Percentiles rank a stretch among this genome's conserved stretches.
Evolutionary conservation across 2,113 vertebrate species (phyloP).

Genomic region (Dromiciops gliroides): DNA sequence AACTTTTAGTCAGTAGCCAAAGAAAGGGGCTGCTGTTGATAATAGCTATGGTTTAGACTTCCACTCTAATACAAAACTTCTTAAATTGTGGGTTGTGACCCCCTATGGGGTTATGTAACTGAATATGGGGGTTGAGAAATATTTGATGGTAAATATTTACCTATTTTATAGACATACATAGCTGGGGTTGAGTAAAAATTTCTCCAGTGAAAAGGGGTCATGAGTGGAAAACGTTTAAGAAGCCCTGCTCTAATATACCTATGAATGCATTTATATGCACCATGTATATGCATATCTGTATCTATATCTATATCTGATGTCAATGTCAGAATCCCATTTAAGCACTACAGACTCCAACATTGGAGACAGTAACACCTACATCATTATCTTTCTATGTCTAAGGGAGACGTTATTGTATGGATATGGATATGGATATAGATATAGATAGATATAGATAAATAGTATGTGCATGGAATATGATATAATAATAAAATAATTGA

Average conservation of each 20-base stretch:
- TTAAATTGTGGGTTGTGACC: too few species aligned
- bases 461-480: not conserved
- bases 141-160: too few species aligned
- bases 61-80: not conserved
- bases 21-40: not conserved
- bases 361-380: not conserved
- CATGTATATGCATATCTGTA: not conserved
- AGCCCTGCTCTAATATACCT: too few species aligned
- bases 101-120: too few species aligned
- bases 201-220: too few species aligned
- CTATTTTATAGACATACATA: too few species aligned
- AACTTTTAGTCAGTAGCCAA: not conserved
- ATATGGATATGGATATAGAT: too few species aligned
- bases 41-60: not conserved
- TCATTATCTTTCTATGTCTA: not conserved
- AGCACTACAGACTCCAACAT: not conserved
- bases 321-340: not conserved
- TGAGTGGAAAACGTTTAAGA: too few species aligned
- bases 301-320: not conserved
- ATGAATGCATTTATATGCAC: too few species aligned
- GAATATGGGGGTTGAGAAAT: too few species aligned
- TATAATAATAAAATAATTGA: not conserved
- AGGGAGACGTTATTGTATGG: not conserved
- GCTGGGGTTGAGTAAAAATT: too few species aligned
- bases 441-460: too few species aligned